Evolutionary conservation across 2,888 invertebrate species (phyloP), one percentile per base, ranked within the genome.

Genomic region (Athetis lepigone): DNA sequence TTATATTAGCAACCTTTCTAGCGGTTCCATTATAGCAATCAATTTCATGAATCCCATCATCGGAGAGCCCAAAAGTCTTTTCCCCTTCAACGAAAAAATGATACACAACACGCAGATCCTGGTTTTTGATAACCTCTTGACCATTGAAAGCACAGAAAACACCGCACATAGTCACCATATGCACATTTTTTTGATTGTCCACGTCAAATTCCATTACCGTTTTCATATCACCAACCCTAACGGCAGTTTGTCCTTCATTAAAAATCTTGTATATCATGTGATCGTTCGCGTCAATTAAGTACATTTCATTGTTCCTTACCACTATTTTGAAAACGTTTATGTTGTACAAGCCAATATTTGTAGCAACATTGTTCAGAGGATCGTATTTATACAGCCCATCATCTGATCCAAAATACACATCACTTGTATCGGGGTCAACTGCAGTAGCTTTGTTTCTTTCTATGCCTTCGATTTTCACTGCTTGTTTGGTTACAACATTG

Each of bases 371-470:
- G 11, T 65, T 60, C 1, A 92, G 21, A 0, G 91, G 84, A 63
- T 94, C 89, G 57, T 90, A 93, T 80, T 90, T 92, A 67, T 94
- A 94, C 0, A 94, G 68, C 2, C 94, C 94, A 59, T 94, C 84
- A 19, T 92, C 91, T 0, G 93, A 90, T 11, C 94, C 94, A 59
- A 94, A 94, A 63, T 93, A 94, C 0, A 94, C 91, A 11, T 93
- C 91, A 1, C 94, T 86, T 0, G 88, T 86, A 0, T 92, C 93
- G 0, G 78, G 1, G 58, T 94, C 93, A 0, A 94, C 89, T 0
- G 91, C 93, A 16, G 90, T 89, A 0, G 94, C 94, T 76, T 92
- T 94, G 58, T 94, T 94, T 46, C 83, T 90, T 51, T 82, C 70
- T 16, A 94, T 92, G 0, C 93, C 92, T 54, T 84, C 78, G 2